Conservation (phyloP, 1,140 invertebrate species). For the Carcinoscorpius rotundicauda region DNA sequence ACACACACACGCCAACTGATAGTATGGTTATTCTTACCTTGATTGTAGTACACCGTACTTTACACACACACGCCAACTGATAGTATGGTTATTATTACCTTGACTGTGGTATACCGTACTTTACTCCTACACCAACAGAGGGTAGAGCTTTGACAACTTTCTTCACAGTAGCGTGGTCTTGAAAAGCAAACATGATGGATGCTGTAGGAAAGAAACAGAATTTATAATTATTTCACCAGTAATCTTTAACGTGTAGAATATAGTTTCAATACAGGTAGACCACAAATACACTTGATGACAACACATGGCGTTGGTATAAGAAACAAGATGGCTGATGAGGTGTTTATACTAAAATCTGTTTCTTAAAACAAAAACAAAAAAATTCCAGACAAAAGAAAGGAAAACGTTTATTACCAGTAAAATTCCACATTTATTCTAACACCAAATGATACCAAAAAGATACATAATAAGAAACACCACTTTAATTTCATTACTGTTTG, state of each 20-base stretch:
- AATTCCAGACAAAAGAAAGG: too few species aligned
- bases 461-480: too few species aligned
- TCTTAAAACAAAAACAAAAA: too few species aligned
- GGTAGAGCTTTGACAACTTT: slow-evolving; percentile 97
- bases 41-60: slow-evolving; percentile 98
- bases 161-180: slow-evolving; percentile 91
- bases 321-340: too few species aligned
- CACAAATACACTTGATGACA: too few species aligned
- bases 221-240: slow-evolving; percentile 3
- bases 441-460: too few species aligned
- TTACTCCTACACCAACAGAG: slow-evolving; percentile 95
- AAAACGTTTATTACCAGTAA: too few species aligned
- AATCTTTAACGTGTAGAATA: background rate
- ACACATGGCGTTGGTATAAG: too few species aligned
- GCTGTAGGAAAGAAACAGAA: slow-evolving; percentile 47
- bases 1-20: slow-evolving; percentile 92
- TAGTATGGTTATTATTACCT: slow-evolving; percentile 44
- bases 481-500: too few species aligned
- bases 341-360: too few species aligned
- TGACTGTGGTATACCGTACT: slow-evolving; percentile 96
- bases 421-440: too few species aligned
- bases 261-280: too few species aligned
- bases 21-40: slow-evolving; percentile 44
- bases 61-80: slow-evolving; percentile 94
- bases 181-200: slow-evolving; percentile 96